Percentiles rank a stretch among this genome's conserved stretches.
These are phyloP conservation scores for Megaustenia siamemsis DNA, from an alignment of 2,888 invertebrate species.

Conservation along the genomic window DNA sequence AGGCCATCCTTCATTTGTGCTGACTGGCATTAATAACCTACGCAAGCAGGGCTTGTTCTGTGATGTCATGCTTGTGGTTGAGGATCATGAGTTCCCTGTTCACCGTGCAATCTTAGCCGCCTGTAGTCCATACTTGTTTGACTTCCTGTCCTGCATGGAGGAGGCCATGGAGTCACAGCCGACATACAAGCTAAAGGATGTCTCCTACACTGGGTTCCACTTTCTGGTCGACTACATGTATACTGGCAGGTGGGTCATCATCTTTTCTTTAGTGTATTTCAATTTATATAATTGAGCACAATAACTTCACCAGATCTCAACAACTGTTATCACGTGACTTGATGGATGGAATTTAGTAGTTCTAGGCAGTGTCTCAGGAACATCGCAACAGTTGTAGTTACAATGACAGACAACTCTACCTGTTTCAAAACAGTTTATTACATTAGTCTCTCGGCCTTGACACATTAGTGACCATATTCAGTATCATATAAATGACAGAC, in stretches of 20 bases:
- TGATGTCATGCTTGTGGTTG: slow-evolving; percentile 90
- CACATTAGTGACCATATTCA: no score
- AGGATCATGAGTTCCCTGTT: slow-evolving; percentile 83
- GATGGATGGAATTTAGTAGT: no score
- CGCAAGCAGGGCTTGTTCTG: slow-evolving; percentile 91
- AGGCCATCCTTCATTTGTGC: slow-evolving; percentile 80
- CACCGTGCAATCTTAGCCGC: slow-evolving; percentile 90
- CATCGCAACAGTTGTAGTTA: no score
- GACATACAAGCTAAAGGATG: slow-evolving; percentile 84
- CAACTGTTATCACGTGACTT: no score
- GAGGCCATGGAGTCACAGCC: slow-evolving; percentile 80
- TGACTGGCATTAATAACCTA: slow-evolving; percentile 88
- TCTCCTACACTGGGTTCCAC: slow-evolving; percentile 85
- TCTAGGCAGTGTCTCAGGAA: no score
- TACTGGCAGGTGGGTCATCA: slow-evolving; percentile 80
- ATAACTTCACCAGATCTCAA: no score
- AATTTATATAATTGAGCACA: no score
- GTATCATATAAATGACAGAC: no score
- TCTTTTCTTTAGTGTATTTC: background rate
- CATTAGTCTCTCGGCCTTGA: no score
- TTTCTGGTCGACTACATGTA: slow-evolving; percentile 91
- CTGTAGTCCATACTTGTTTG: slow-evolving; percentile 88
- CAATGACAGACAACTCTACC: no score
- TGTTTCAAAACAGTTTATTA: no score
- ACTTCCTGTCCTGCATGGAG: slow-evolving; percentile 84